Evolutionary conservation across 1,140 invertebrate genomes (phyloP).

Genomic region (Linepithema humile): DNA sequence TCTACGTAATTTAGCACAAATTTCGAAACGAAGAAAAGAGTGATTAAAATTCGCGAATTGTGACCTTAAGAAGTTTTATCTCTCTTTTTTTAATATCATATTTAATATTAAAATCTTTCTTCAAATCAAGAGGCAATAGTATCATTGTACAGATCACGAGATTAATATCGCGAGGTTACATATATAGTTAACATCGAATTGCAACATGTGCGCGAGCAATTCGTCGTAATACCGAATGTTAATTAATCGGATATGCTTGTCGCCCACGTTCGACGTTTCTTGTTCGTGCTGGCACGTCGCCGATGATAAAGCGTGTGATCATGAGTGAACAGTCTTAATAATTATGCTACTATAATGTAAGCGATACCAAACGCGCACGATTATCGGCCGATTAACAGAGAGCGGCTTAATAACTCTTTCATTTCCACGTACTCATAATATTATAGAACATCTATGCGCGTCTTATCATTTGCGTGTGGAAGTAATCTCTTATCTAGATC

Average conservation of each 20-base stretch:
- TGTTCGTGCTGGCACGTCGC: neutral
- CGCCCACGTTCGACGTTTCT: constrained; percentile 4
- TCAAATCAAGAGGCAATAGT: no score
- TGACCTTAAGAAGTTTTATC: neutral
- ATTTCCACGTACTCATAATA: neutral
- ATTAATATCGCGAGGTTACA: neutral
- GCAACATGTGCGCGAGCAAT: neutral
- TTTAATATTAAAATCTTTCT: no score
- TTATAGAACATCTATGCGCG: no score
- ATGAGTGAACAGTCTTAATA: constrained; percentile 23
- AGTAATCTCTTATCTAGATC: constrained; percentile 9
- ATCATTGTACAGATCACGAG: no score
- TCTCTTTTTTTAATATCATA: no score
- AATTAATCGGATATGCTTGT: constrained; percentile 39
- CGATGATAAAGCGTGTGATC: neutral
- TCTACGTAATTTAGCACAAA: neutral
- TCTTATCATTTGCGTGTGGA: neutral
- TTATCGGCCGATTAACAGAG: neutral
- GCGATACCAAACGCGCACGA: neutral
- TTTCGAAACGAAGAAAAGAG: neutral
- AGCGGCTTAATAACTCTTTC: neutral
- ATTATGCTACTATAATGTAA: constrained; percentile 41
- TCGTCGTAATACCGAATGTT: constrained; percentile 15
- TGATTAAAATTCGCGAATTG: constrained; percentile 11
- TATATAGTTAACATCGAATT: no score